Conservation (phyloP, 2,797 vertebrate genomes). For the Chrosomus eos region DNA sequence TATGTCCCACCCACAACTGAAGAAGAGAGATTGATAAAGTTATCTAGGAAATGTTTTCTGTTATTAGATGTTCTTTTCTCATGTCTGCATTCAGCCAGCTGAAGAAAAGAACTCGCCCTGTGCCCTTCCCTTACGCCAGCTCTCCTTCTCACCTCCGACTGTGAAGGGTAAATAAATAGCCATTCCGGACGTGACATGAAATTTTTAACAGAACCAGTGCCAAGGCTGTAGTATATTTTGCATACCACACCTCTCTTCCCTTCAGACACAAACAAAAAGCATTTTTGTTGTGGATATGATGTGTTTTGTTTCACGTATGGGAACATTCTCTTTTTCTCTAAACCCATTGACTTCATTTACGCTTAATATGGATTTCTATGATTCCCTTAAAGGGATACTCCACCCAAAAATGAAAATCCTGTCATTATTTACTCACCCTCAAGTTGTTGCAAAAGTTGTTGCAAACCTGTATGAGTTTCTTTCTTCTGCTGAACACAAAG, state of each 20-base stretch:
- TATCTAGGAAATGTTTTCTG: slow-evolving; percentile 12
- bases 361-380: slow-evolving; percentile 43
- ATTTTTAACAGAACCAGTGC: slow-evolving; percentile 23
- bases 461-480: too few relatives aligned
- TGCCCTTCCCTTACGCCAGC: not conserved
- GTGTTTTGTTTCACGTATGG: not conserved
- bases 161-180: slow-evolving; percentile 50
- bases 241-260: slow-evolving; percentile 4
- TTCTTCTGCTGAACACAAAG: too few relatives aligned
- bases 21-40: not conserved
- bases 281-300: not conserved
- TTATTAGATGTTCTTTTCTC: slow-evolving; percentile 7
- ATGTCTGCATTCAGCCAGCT: slow-evolving; percentile 16
- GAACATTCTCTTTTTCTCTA: slow-evolving; percentile 14
- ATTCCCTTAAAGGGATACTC: too few relatives aligned
- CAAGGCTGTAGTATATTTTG: slow-evolving; percentile 19
- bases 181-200: slow-evolving; percentile 29
- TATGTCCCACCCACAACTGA: too few relatives aligned
- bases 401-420: too few relatives aligned
- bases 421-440: too few relatives aligned
- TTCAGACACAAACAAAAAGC: not conserved
- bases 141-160: slow-evolving; percentile 31
- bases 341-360: slow-evolving; percentile 32
- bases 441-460: too few relatives aligned
- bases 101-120: slow-evolving; percentile 20